A percentile compares a stretch with the other conserved stretches of the same genome.
Conservation (phyloP, 2,113 vertebrate species). For the Tautogolabrus adspersus region DNA sequence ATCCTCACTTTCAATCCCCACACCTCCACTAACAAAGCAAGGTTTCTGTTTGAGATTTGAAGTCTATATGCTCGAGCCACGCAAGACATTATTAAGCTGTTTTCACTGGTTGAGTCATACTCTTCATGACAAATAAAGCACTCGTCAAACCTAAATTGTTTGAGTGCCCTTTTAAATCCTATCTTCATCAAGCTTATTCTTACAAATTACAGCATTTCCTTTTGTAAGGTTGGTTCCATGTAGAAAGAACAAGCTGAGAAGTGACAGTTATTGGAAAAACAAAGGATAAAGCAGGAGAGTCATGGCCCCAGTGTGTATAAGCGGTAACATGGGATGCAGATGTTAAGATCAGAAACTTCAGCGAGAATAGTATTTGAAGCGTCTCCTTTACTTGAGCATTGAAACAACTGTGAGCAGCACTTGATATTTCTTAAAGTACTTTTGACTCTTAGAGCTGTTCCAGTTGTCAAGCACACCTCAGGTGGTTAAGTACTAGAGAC, state of each 20-base stretch:
- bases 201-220: background rate
- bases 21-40: background rate
- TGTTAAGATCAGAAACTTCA: constrained; percentile 41
- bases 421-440: constrained; percentile 46
- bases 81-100: background rate
- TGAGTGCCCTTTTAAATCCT: constrained; percentile 5
- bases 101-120: background rate
- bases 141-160: background rate
- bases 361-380: constrained; percentile 47
- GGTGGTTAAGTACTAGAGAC: constrained; percentile 31
- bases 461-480: constrained; percentile 53
- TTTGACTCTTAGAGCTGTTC: constrained; percentile 54
- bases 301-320: constrained; percentile 41
- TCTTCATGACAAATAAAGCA: background rate
- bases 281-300: background rate
- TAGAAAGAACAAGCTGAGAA: constrained; percentile 10
- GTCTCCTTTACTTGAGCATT: constrained; percentile 37
- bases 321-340: constrained; percentile 29
- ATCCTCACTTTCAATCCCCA: background rate
- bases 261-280: background rate
- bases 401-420: constrained; percentile 22
- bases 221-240: background rate
- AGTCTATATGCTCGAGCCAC: background rate
- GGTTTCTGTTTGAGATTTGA: background rate
- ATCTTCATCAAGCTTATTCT: background rate